Percentiles rank a stretch among this genome's conserved stretches.
phyloP scores from a whole-genome alignment of 2,888 invertebrate species.

The Agrotis segetum region DNA sequence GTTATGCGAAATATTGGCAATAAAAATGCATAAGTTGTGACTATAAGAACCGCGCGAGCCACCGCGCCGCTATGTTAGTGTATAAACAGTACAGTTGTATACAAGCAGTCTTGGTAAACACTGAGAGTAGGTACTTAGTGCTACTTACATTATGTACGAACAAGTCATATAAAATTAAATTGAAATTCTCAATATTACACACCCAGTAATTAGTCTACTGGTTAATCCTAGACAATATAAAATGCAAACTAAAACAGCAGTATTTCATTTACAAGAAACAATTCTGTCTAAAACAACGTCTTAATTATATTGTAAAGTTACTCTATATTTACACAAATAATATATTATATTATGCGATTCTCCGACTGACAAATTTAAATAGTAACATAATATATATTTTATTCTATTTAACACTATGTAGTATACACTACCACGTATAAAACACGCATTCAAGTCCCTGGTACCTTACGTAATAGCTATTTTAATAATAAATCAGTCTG shows the following conservation, averaged over 20 bases:
- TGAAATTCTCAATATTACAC: conserved; percentile 85
- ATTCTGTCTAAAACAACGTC: conserved; percentile 88
- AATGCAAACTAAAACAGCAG: conserved; percentile 91
- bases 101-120: conserved; percentile 91
- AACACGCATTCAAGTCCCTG: conserved; percentile 90
- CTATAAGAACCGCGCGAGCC: conserved; percentile 84
- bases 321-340: conserved; percentile 89
- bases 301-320: conserved; percentile 80
- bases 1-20: conserved; percentile 86
- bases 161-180: conserved; percentile 88
- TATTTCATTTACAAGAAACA: conserved; percentile 90
- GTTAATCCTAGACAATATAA: conserved; percentile 87
- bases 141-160: conserved; percentile 84
- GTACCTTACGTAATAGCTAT: conserved; percentile 85
- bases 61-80: conserved; percentile 81
- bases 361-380: conserved; percentile 88
- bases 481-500: conserved; percentile 90
- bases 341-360: conserved; percentile 90
- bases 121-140: conserved; percentile 90
- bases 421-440: conserved; percentile 90
- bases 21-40: conserved; percentile 90
- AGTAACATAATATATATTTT: conserved; percentile 89
- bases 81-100: conserved; percentile 89
- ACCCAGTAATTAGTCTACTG: conserved; percentile 81
- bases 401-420: conserved; percentile 88